Evolutionary conservation across 2,888 invertebrate species (phyloP).

Genomic region (Tholera decimalis): DNA sequence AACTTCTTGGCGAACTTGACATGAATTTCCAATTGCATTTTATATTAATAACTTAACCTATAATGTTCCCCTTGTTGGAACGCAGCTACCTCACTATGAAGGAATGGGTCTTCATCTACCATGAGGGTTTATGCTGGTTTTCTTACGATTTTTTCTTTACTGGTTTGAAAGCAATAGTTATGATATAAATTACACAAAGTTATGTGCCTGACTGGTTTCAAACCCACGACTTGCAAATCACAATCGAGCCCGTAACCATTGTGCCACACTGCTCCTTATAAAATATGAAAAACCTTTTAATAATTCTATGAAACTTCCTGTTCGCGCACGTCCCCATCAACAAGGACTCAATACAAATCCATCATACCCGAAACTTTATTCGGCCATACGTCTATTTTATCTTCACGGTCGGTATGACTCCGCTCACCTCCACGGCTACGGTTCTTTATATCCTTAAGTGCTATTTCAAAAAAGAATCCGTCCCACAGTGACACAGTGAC

Average conservation of each 20-base stretch:
- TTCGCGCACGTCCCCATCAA: conserved; percentile 2
- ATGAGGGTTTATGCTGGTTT: too few species aligned
- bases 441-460: conserved; percentile 57
- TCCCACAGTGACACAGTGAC: conserved; percentile 85
- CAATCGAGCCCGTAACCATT: too few species aligned
- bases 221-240: too few species aligned
- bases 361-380: conserved; percentile 16
- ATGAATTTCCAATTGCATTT: neutral
- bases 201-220: too few species aligned
- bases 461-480: conserved; percentile 58
- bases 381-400: conserved; percentile 30
- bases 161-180: too few species aligned
- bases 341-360: conserved; percentile 29
- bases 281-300: neutral
- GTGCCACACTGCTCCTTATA: neutral
- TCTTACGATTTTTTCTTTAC: too few species aligned
- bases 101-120: too few species aligned
- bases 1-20: neutral
- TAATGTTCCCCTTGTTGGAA: too few species aligned
- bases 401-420: conserved; percentile 34
- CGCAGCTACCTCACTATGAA: too few species aligned
- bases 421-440: conserved; percentile 40
- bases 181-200: too few species aligned
- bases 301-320: conserved; percentile 1
- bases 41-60: too few species aligned